phyloP scores from a whole-genome alignment of 2,113 vertebrate genomes.

The Hoplias malabaricus region DNA sequence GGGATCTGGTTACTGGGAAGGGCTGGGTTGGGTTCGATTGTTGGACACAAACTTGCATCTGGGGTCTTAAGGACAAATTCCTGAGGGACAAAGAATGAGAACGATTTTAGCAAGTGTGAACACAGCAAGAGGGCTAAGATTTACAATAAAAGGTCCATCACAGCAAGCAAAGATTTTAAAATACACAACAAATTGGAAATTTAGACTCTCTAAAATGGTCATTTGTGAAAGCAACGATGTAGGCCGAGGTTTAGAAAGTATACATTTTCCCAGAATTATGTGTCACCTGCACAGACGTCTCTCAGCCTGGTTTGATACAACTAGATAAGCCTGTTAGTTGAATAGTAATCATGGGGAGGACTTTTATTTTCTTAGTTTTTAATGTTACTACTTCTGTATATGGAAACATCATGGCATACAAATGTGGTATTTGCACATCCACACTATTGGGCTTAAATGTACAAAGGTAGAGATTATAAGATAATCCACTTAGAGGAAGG shows the following conservation, averaged over 20 bases:
- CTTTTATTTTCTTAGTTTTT: too few relatives aligned
- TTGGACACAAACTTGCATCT: slow-evolving; percentile 35
- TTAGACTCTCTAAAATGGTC: not conserved
- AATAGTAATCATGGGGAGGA: too few relatives aligned
- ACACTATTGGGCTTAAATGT: too few relatives aligned
- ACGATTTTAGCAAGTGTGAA: slow-evolving; percentile 25
- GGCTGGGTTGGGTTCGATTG: slow-evolving; percentile 44
- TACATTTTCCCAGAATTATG: too few relatives aligned
- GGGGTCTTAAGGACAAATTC: slow-evolving; percentile 44
- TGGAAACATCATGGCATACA: too few relatives aligned
- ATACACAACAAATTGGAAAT: slow-evolving; percentile 11
- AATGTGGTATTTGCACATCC: too few relatives aligned
- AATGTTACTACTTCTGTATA: too few relatives aligned
- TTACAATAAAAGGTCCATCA: slow-evolving; percentile 29
- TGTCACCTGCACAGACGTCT: too few relatives aligned
- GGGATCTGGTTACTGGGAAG: slow-evolving; percentile 44
- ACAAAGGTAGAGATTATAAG: too few relatives aligned
- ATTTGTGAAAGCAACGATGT: slow-evolving; percentile 1
- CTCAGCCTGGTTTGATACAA: too few relatives aligned
- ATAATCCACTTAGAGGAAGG: too few relatives aligned
- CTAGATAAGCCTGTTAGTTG: too few relatives aligned
- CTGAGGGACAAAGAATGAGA: slow-evolving; percentile 40
- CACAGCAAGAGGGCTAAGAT: slow-evolving; percentile 17
- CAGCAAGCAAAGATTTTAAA: not conserved
- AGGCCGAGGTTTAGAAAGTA: not conserved